Percentiles rank a stretch among this genome's conserved stretches.
Evolutionary conservation across 2,888 invertebrate species (phyloP).

Genomic region (Drosophila sordidula): DNA sequence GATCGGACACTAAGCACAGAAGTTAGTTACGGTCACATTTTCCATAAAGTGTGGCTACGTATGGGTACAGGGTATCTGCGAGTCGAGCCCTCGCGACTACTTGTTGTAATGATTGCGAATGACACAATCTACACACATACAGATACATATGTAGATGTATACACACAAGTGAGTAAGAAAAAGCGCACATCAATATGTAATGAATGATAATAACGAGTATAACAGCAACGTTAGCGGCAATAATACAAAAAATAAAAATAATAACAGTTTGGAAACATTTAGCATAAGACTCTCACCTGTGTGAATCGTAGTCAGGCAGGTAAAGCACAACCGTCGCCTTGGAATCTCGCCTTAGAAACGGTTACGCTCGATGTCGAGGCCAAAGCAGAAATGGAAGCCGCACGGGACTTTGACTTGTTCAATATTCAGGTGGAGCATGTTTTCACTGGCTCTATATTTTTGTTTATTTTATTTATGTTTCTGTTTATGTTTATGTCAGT

Average conservation of each 20-base stretch:
- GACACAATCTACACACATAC: not conserved
- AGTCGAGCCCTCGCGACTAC: not conserved
- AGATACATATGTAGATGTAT: not conserved
- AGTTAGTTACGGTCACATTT: not conserved
- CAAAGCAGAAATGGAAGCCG: not conserved
- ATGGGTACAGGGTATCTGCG: constrained; percentile 3
- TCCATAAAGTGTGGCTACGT: not conserved
- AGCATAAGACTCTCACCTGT: constrained; percentile 2
- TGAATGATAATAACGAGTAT: not conserved
- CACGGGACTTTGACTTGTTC: not conserved
- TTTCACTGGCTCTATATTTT: too few species aligned
- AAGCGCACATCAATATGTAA: not conserved
- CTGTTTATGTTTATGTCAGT: too few species aligned
- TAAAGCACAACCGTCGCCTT: not conserved
- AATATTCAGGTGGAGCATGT: not conserved
- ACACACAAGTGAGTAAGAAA: not conserved
- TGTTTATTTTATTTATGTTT: too few species aligned
- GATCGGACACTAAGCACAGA: not conserved
- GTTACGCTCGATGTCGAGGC: not conserved
- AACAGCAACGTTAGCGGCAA: not conserved
- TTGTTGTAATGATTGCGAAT: constrained; percentile 2
- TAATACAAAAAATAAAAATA: not conserved
- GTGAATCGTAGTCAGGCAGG: not conserved
- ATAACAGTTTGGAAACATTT: not conserved
- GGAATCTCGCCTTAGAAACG: not conserved